Percentiles rank a stretch among this genome's conserved stretches.
Conservation (phyloP, 2,797 vertebrate species). For the Bradypodion ventrale region DNA sequence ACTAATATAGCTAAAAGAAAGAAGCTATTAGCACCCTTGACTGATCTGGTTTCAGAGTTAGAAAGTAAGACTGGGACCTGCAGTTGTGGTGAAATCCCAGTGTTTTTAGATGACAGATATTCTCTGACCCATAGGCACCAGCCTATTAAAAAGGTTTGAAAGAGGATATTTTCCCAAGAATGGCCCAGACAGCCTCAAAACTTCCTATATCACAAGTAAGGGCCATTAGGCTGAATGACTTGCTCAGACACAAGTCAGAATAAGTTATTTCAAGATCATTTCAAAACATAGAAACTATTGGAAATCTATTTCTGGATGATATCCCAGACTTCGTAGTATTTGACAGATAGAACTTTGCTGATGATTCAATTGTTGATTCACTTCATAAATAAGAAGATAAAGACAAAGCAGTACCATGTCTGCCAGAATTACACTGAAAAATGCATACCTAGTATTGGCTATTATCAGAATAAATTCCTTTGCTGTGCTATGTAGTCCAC, state of each 20-base stretch:
- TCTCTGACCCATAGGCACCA: not conserved
- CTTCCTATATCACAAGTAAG: not conserved
- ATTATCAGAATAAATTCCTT: not conserved
- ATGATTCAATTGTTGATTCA: constrained; percentile 28
- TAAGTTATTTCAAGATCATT: not conserved
- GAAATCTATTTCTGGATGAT: constrained; percentile 28
- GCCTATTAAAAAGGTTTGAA: not conserved
- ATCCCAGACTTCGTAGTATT: constrained; percentile 24
- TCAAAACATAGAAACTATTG: not conserved
- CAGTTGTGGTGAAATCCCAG: not conserved
- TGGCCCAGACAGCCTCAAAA: not conserved
- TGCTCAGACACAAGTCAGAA: not conserved
- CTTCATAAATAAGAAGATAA: constrained; percentile 20
- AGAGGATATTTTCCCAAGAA: not conserved
- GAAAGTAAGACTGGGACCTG: not conserved
- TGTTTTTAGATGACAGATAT: not conserved
- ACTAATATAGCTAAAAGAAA: not conserved
- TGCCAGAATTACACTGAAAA: constrained; percentile 8
- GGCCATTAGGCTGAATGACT: not conserved
- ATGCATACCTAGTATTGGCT: not conserved
- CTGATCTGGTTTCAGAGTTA: not conserved
- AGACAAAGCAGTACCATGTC: not conserved
- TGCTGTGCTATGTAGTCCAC: constrained; percentile 10
- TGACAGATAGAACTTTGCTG: constrained; percentile 32
- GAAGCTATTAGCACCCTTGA: not conserved